Percentiles rank a stretch among this genome's conserved stretches.
phyloP scores from a whole-genome alignment of 2,888 invertebrate genomes.

The Cancer borealis region DNA sequence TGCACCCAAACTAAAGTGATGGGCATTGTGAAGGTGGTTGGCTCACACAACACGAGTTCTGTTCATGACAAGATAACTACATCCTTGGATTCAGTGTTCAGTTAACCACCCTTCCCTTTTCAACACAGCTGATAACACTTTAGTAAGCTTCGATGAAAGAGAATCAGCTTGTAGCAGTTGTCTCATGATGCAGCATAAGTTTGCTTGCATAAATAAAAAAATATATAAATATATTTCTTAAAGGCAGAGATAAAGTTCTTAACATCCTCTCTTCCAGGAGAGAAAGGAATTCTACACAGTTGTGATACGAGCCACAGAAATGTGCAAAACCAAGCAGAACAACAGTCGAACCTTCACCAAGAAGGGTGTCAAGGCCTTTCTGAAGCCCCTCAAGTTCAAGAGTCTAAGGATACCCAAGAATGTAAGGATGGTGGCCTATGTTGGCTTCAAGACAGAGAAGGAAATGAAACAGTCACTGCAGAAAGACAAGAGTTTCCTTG shows the following conservation, averaged over 20 bases:
- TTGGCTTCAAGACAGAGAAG: constrained; percentile 92
- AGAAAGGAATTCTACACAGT: constrained; percentile 72
- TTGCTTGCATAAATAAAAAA: not conserved
- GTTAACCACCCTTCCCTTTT: too few relatives aligned
- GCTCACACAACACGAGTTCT: too few relatives aligned
- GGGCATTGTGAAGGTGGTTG: not conserved
- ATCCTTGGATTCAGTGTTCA: too few relatives aligned
- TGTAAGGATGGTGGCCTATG: constrained; percentile 91
- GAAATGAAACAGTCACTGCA: constrained; percentile 89
- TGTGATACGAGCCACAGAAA: constrained; percentile 66
- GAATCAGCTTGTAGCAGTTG: not conserved
- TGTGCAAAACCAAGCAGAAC: constrained; percentile 83
- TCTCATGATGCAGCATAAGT: not conserved
- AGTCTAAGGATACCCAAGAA: constrained; percentile 89
- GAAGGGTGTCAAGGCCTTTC: constrained; percentile 91
- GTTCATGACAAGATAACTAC: too few relatives aligned
- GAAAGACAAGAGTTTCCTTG: constrained; percentile 92
- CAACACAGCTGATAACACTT: too few relatives aligned
- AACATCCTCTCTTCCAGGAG: constrained; percentile 43
- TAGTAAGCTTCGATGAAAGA: not conserved
- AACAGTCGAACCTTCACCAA: constrained; percentile 84
- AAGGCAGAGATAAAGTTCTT: not conserved
- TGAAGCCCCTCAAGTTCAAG: constrained; percentile 88
- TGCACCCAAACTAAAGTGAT: not conserved
- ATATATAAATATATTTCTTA: not conserved